Evolutionary conservation across 2,888 invertebrate species (phyloP).

Genomic region (Sipha maydis): DNA sequence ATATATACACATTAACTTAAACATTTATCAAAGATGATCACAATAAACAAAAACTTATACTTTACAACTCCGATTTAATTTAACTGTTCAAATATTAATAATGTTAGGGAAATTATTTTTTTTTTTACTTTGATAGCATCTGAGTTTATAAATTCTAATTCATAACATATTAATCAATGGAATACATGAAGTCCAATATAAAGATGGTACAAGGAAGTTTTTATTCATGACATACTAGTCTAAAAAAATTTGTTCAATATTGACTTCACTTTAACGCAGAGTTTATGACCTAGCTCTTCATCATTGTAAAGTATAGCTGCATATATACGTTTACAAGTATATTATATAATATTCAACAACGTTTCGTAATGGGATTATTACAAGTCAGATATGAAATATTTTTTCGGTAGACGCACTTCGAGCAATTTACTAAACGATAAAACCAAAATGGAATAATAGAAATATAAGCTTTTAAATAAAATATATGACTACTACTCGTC

Average conservation of each 20-base stretch:
- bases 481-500: too few species aligned
- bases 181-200: neutral
- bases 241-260: constrained; percentile 34
- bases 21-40: neutral
- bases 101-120: neutral
- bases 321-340: neutral
- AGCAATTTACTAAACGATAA: too few species aligned
- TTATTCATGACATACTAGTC: constrained; percentile 23
- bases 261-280: neutral
- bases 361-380: neutral
- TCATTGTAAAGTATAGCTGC: neutral
- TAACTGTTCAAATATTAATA: neutral
- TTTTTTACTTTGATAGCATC: neutral
- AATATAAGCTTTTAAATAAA: too few species aligned
- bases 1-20: neutral
- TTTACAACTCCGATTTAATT: neutral
- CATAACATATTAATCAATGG: too few species aligned
- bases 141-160: neutral
- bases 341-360: neutral
- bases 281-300: constrained; percentile 8
- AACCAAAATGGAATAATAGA: too few species aligned
- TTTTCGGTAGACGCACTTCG: too few species aligned
- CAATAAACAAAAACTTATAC: neutral
- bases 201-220: constrained; percentile 3
- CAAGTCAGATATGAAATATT: neutral